These are phyloP conservation scores for Epirrhoe tristata DNA, from an alignment of 2,888 invertebrate species.

Conservation along the genomic window DNA sequence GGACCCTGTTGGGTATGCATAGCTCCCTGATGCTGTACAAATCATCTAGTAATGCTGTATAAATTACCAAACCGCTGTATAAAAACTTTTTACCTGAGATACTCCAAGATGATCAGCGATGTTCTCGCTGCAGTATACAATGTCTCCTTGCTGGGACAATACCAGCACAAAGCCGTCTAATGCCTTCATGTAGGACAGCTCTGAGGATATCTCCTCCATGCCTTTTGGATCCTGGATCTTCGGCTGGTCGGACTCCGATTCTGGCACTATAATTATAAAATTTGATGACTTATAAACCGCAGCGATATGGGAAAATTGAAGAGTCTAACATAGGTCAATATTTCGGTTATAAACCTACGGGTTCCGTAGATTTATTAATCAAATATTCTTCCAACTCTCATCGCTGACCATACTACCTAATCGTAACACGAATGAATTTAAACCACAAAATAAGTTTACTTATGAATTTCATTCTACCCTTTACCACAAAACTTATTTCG, in stretches of 20 bases:
- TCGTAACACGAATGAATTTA: no score
- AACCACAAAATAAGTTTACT: no score
- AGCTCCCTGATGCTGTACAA: no score
- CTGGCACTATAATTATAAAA: conserved; percentile 66
- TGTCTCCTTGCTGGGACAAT: conserved; percentile 94
- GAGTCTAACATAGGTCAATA: no score
- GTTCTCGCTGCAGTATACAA: conserved; percentile 96
- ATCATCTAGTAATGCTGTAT: no score
- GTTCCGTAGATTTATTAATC: no score
- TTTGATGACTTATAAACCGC: background rate
- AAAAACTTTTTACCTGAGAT: conserved; percentile 89
- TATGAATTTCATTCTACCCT: background rate
- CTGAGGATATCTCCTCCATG: conserved; percentile 77
- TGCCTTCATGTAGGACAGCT: conserved; percentile 90
- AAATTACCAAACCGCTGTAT: background rate
- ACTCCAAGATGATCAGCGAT: conserved; percentile 96
- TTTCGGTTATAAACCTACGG: no score
- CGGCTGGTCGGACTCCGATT: conserved; percentile 60
- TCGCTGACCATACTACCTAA: no score
- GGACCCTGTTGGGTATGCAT: no score
- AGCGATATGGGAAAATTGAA: no score
- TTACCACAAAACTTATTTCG: background rate
- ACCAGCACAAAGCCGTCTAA: conserved; percentile 96
- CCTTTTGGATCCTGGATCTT: conserved; percentile 69
- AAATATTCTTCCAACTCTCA: no score